phyloP scores from a whole-genome alignment of 64 coral and sea anemone species.

The Pocillopora verrucosa region DNA sequence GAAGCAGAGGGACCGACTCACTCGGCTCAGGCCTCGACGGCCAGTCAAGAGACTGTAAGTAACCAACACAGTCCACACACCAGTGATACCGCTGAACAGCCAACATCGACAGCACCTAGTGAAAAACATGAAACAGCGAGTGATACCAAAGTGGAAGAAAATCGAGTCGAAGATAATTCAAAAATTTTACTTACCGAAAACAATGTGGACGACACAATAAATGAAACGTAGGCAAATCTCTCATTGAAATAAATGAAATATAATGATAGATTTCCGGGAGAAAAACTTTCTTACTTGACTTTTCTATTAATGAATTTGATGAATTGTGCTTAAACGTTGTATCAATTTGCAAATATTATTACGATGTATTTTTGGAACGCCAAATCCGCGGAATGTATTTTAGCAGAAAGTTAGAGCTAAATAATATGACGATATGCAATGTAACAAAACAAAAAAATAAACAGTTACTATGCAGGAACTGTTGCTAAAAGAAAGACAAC shows the following conservation, averaged over 20 bases:
- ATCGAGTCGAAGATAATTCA: not conserved
- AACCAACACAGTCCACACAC: not conserved
- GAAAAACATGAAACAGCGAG: slow-evolving; percentile 7
- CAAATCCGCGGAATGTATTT: slow-evolving; percentile 8
- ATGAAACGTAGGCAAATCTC: not conserved
- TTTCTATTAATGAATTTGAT: not conserved
- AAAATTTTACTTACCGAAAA: slow-evolving; percentile 10
- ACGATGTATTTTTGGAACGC: slow-evolving; percentile 27
- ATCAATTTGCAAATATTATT: not conserved
- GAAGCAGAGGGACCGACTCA: not conserved
- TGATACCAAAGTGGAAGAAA: slow-evolving; percentile 23
- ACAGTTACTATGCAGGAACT: not conserved
- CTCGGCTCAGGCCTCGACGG: not conserved
- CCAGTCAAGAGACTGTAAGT: not conserved
- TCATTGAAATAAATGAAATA: not conserved
- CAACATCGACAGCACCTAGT: slow-evolving; percentile 24
- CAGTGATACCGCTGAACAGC: slow-evolving; percentile 41
- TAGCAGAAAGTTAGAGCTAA: slow-evolving; percentile 8
- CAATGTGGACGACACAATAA: not conserved
- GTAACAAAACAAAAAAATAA: slow-evolving; percentile 19
- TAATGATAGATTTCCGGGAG: not conserved
- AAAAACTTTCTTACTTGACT: not conserved
- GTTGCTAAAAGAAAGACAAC: no score
- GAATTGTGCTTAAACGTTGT: not conserved
- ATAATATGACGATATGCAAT: slow-evolving; percentile 25